These are phyloP conservation scores for Spea multiplicata DNA, from an alignment of 2,113 vertebrate species.

Conservation along the genomic window DNA sequence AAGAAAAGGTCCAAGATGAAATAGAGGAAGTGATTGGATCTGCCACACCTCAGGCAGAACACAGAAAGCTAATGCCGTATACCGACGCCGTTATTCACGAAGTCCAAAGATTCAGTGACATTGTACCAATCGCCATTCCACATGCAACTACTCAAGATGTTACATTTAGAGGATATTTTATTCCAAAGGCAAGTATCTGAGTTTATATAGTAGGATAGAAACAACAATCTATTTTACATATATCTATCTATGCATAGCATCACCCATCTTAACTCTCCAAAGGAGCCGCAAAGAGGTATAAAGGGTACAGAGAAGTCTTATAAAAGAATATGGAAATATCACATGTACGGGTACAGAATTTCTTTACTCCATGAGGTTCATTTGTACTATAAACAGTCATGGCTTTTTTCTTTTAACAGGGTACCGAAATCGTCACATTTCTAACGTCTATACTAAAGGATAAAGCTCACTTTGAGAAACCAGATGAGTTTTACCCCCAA, in stretches of 20 bases:
- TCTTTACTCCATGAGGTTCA: no score
- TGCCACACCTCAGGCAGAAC: background rate
- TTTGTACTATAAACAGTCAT: no score
- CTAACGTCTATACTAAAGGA: slow-evolving; percentile 5
- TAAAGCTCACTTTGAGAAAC: background rate
- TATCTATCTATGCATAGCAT: background rate
- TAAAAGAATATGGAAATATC: no score
- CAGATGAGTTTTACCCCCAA: slow-evolving; percentile 62
- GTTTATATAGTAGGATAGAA: no score
- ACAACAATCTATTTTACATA: background rate
- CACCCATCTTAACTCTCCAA: no score
- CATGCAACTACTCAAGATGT: slow-evolving; percentile 33
- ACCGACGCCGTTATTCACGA: slow-evolving; percentile 65
- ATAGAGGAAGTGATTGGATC: background rate
- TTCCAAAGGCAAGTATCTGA: slow-evolving; percentile 8
- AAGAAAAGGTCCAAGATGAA: slow-evolving; percentile 51
- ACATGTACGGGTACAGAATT: no score
- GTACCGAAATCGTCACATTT: background rate
- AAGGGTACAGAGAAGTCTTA: no score
- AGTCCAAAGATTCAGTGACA: slow-evolving; percentile 4
- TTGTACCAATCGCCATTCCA: slow-evolving; percentile 41
- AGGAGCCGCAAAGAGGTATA: no score
- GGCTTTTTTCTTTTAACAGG: background rate
- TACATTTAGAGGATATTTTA: slow-evolving; percentile 12
- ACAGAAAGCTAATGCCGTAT: slow-evolving; percentile 58